Base-by-base conservation (phyloP, 2,113 vertebrate genomes). In the Gymnocephalus cernua region DNA sequence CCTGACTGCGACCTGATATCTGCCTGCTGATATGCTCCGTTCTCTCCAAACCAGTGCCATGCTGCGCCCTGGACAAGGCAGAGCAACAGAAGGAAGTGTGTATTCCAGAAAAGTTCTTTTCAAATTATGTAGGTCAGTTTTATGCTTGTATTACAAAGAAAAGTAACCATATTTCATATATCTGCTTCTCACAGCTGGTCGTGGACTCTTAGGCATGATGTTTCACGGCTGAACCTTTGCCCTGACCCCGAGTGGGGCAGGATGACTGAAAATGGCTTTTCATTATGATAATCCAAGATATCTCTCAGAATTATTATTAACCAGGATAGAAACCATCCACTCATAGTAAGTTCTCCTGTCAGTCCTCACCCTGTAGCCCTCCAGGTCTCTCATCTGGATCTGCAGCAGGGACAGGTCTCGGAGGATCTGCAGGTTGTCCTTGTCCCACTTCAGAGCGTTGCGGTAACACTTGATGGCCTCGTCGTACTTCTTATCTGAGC, bases 391-490 rank as follows among this genome's bases (percentile, higher is more conserved):
- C 98, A 99, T 99, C 93, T 99, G 98, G 94, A 99, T 98, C 92
- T 99, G 98, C 83, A 99, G 95, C 92, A 99, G 94, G 68, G 97
- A 99, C 87, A 99, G 96, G 89, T 99, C 98, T 91, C 98, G 95
- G 88, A 99, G 96, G 90, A 99, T 99, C 92, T 99, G 98, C 93
- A 99, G 96, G 96, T 99, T 99, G 96, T 99, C 97, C 93, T 97
- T 99, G 95, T 99, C 98, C 97, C 97, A 98, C 94, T 99, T 99
- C 89, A 99, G 95, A 84, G 98, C 98, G 88, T 99, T 99, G 89
- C 98, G 96, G 74, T 99, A 99, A 94, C 98, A 99, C 95, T 99
- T 99, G 94, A 99, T 99, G 90, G 98, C 98, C 95, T 99, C 98
- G 0, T 99, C 97, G 14, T 99, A 99, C 89, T 99, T 99, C 92